These are phyloP conservation scores for Ploceus nigricollis DNA, from an alignment of 2,113 vertebrate species.

Conservation along the genomic window DNA sequence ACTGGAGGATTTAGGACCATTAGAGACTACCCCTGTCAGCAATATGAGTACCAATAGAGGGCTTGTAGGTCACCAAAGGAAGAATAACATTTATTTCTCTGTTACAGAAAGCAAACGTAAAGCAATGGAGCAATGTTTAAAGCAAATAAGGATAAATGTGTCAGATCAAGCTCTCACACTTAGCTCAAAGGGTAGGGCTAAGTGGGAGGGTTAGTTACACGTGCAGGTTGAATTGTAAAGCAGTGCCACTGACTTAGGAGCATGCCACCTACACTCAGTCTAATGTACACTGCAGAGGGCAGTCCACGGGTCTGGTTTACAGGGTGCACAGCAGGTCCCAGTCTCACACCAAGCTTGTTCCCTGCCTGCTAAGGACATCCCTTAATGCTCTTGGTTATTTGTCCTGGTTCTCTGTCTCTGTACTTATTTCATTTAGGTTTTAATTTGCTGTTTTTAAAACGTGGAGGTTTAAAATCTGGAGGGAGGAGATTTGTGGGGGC, in stretches of 20 bases:
- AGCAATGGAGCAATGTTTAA: not conserved
- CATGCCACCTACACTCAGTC: not conserved
- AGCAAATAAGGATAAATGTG: not conserved
- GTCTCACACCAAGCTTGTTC: not conserved
- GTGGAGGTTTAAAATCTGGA: not conserved
- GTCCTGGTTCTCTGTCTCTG: not conserved
- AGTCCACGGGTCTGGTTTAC: not conserved
- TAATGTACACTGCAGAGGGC: not conserved
- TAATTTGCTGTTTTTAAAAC: not conserved
- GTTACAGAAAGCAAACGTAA: not conserved
- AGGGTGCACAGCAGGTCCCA: not conserved
- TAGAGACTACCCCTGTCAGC: not conserved
- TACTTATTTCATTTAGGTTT: not conserved
- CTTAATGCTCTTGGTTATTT: not conserved
- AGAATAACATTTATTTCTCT: not conserved
- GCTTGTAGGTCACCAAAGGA: not conserved
- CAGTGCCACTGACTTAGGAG: not conserved
- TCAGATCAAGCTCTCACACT: not conserved
- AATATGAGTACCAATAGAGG: not conserved
- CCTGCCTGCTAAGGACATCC: not conserved
- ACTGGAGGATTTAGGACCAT: not conserved
- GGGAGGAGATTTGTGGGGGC: not conserved
- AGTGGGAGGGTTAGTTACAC: not conserved
- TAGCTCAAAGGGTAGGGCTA: not conserved
- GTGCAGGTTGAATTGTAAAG: not conserved